Percentiles rank a stretch among this genome's conserved stretches.
Conservation (phyloP, 2,888 invertebrate species). For the Timema podura region DNA sequence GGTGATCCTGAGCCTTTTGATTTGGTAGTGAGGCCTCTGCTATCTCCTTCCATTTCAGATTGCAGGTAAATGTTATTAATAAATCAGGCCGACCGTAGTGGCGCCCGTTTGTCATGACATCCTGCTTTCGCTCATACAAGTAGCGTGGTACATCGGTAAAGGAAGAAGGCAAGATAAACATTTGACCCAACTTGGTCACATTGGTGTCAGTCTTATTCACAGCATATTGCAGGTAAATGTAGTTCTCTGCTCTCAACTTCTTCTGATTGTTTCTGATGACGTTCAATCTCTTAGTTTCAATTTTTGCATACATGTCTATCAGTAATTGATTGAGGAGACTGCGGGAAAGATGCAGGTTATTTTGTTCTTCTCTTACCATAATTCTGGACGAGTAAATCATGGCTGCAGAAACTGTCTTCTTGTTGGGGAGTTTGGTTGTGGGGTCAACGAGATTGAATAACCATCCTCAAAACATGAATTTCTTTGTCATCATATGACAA, state of each 20-base stretch:
- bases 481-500: too few relatives aligned
- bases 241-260: conserved; percentile 33
- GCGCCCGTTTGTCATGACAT: too few relatives aligned
- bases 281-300: conserved; percentile 27
- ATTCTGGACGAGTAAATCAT: conserved; percentile 34
- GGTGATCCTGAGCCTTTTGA: conserved; percentile 34
- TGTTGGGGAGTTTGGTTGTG: conserved; percentile 17
- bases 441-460: conserved; percentile 28
- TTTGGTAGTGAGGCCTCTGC: conserved; percentile 30
- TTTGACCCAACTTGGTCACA: conserved; percentile 28
- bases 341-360: conserved; percentile 28
- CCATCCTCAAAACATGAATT: too few relatives aligned
- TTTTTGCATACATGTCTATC: conserved; percentile 37
- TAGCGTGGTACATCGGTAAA: conserved; percentile 41
- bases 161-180: too few relatives aligned
- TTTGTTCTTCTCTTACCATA: conserved; percentile 28
- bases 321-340: conserved; percentile 36
- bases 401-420: conserved; percentile 26
- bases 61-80: conserved; percentile 42
- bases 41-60: conserved; percentile 40
- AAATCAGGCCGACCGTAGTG: too few relatives aligned
- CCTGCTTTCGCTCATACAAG: conserved; percentile 41
- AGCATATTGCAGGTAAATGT: conserved; percentile 35
- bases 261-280: conserved; percentile 27
- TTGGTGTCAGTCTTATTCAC: conserved; percentile 19